Evolutionary conservation across 2,797 vertebrate species (phyloP).

Genomic region (Triplophysa bombifrons): DNA sequence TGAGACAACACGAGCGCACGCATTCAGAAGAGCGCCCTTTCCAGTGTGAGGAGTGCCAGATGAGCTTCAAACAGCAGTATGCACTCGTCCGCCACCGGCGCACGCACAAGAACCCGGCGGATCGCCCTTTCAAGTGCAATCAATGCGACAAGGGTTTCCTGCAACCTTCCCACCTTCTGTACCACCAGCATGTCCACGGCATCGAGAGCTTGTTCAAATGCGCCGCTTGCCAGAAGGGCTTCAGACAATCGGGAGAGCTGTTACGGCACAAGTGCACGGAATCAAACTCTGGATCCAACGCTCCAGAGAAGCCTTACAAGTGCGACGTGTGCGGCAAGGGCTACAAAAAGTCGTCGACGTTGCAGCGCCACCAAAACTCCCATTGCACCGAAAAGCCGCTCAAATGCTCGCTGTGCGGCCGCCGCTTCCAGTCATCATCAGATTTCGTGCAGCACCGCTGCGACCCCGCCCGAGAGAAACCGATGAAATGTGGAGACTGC

Average conservation of each 20-base stretch:
- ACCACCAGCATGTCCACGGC: conserved; percentile 94
- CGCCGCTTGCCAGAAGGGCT: conserved; percentile 95
- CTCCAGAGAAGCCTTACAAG: conserved; percentile 89
- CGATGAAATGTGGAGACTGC: conserved; percentile 95
- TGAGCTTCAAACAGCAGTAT: conserved; percentile 98
- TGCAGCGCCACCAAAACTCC: conserved; percentile 93
- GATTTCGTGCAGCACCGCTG: conserved; percentile 97
- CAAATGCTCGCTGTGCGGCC: conserved; percentile 92
- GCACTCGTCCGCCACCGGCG: conserved; percentile 93
- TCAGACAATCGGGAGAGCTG: conserved; percentile 92
- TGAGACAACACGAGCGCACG: conserved; percentile 94
- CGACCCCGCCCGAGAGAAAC: conserved; percentile 92
- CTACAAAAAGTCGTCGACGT: conserved; percentile 93
- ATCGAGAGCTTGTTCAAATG: conserved; percentile 97
- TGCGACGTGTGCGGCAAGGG: conserved; percentile 92
- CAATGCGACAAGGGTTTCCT: conserved; percentile 95
- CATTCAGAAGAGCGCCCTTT: conserved; percentile 96
- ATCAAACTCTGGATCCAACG: conserved; percentile 61
- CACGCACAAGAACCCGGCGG: conserved; percentile 87
- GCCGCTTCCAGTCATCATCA: conserved; percentile 94
- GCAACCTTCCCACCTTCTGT: conserved; percentile 92
- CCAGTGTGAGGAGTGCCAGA: conserved; percentile 96
- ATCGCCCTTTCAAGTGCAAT: conserved; percentile 94
- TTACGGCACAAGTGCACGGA: conserved; percentile 90
- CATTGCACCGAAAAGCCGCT: conserved; percentile 94